These are phyloP conservation scores for Tribolium freemani DNA, from an alignment of 2,888 invertebrate genomes.

Conservation along the genomic window DNA sequence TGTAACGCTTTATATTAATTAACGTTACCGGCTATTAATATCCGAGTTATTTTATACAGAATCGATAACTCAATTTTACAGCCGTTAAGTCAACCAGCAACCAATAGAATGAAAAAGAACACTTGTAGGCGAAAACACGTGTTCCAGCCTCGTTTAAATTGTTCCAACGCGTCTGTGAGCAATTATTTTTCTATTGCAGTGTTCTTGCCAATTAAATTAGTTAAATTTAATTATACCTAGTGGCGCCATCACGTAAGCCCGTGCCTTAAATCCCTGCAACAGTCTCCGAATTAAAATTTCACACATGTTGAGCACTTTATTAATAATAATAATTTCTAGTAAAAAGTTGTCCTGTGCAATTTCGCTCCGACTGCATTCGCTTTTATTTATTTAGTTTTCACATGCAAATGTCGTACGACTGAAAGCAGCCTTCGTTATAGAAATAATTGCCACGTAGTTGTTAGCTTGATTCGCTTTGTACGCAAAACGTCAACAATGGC, in stretches of 20 bases:
- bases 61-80: slow-evolving; percentile 20
- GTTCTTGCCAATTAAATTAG: too few relatives aligned
- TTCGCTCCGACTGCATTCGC: neutral
- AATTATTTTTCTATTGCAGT: too few relatives aligned
- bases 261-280: neutral
- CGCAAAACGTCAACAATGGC: neutral
- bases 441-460: slow-evolving; percentile 22
- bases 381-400: slow-evolving; percentile 2
- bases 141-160: too few relatives aligned
- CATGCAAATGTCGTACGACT: slow-evolving; percentile 7
- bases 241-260: too few relatives aligned
- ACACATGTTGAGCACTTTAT: neutral
- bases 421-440: slow-evolving; percentile 7
- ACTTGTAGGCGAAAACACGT: too few relatives aligned
- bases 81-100: neutral
- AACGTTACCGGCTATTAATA: slow-evolving; percentile 27
- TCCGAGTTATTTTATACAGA: slow-evolving; percentile 20
- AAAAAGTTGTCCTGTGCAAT: neutral
- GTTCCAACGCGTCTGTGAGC: too few relatives aligned
- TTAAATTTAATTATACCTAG: too few relatives aligned
- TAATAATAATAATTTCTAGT: neutral
- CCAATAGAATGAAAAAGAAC: neutral
- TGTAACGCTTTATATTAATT: slow-evolving; percentile 42
- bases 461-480: slow-evolving; percentile 14
- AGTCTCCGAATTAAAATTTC: neutral